These are phyloP conservation scores for Gastracanthus pulcherrimus DNA, from an alignment of 2,888 invertebrate species.

Conservation along the genomic window DNA sequence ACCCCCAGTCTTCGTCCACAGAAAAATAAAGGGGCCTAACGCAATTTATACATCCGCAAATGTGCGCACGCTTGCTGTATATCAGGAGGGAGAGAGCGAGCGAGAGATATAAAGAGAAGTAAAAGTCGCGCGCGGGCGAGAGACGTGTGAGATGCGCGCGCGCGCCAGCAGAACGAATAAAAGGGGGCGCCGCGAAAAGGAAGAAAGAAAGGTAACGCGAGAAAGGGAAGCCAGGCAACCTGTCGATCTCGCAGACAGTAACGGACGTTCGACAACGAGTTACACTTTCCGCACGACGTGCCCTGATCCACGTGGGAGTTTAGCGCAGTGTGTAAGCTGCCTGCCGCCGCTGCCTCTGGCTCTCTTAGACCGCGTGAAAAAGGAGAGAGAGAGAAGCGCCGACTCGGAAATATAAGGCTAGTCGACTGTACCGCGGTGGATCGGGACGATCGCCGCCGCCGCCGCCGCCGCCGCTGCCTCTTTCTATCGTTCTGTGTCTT, in stretches of 20 bases:
- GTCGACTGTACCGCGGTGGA: not conserved
- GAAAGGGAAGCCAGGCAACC: slow-evolving; percentile 61
- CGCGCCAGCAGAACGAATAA: slow-evolving; percentile 14
- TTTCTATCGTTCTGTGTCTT: too few relatives aligned
- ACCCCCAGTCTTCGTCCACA: too few relatives aligned
- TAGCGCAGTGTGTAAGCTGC: slow-evolving; percentile 32
- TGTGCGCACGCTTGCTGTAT: too few relatives aligned
- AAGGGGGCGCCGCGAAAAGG: not conserved
- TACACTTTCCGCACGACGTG: slow-evolving; percentile 69
- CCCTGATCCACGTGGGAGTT: slow-evolving; percentile 70
- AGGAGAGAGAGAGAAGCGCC: slow-evolving; percentile 7
- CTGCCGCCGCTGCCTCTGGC: not conserved
- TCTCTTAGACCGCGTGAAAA: too few relatives aligned
- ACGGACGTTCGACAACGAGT: slow-evolving; percentile 73
- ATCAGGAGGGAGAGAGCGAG: too few relatives aligned
- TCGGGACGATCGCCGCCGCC: not conserved
- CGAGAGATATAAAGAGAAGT: not conserved
- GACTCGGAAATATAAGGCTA: slow-evolving; percentile 7
- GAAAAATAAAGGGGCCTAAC: slow-evolving; percentile 14
- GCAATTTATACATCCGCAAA: not conserved
- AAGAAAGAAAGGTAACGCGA: slow-evolving; percentile 52
- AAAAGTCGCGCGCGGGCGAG: not conserved
- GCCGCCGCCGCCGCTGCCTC: not conserved
- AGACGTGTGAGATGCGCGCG: too few relatives aligned
- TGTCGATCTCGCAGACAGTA: slow-evolving; percentile 69